These are phyloP conservation scores for Saccostrea cuccullata DNA, from an alignment of 1,140 invertebrate species.

Conservation along the genomic window DNA sequence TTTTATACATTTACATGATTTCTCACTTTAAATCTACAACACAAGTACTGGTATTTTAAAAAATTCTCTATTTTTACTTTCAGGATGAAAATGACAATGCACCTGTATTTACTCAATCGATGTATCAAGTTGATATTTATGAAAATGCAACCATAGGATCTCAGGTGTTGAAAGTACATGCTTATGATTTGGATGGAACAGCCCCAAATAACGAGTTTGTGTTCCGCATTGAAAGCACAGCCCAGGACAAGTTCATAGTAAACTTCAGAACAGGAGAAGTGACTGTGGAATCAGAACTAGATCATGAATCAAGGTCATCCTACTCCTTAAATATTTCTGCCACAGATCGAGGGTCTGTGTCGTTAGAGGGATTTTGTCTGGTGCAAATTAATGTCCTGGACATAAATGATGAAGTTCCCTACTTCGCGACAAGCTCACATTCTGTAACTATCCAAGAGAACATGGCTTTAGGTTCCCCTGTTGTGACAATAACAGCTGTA, in stretches of 20 bases:
- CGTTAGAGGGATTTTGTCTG: slow-evolving; percentile 55
- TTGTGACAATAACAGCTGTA: slow-evolving; percentile 59
- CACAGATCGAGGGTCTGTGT: slow-evolving; percentile 66
- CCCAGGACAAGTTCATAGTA: slow-evolving; percentile 69
- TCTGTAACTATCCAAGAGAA: slow-evolving; percentile 59
- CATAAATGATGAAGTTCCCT: slow-evolving; percentile 65
- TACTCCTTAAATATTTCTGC: slow-evolving; percentile 66
- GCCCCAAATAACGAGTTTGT: slow-evolving; percentile 69
- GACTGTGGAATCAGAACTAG: slow-evolving; percentile 65
- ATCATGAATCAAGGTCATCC: slow-evolving; percentile 61
- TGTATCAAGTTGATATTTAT: slow-evolving; percentile 58
- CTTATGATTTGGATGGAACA: slow-evolving; percentile 65
- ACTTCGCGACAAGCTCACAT: slow-evolving; percentile 32
- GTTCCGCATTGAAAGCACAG: slow-evolving; percentile 69
- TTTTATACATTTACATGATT: too few species aligned
- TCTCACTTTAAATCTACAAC: too few species aligned
- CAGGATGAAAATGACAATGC: slow-evolving; percentile 70
- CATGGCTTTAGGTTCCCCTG: slow-evolving; percentile 3
- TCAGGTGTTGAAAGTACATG: slow-evolving; percentile 57
- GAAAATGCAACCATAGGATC: slow-evolving; percentile 67
- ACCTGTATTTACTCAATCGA: slow-evolving; percentile 60
- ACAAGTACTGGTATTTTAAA: too few species aligned
- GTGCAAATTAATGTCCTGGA: slow-evolving; percentile 62
- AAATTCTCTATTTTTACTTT: not conserved
- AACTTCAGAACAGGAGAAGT: slow-evolving; percentile 66